Evolutionary conservation across 2,797 vertebrate genomes (phyloP), one percentile per base, ranked within the genome.

Genomic region (Ctenopoma multispine): DNA sequence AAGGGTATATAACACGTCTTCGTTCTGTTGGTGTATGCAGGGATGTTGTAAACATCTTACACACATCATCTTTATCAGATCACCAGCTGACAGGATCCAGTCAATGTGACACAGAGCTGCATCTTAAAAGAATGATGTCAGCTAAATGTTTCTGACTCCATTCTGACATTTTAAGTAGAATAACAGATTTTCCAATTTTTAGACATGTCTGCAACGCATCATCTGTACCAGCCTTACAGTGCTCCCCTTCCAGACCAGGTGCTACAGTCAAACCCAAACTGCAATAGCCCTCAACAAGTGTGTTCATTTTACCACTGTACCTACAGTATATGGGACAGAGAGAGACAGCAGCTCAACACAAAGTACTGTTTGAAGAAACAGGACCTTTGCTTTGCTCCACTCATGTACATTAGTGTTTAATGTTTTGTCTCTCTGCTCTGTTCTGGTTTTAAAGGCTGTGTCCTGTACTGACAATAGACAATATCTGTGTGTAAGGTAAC

Each of bases 251-350:
- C 18, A 41, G 7, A 70, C 67, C 91, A 86, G 92, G 91, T 93
- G 92, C 92, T 92, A 87, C 67, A 86, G 81, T 80, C 77, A 71
- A 87, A 88, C 59, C 43, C 47, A 69, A 79, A 49, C 73, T 80
- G 59, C 83, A 72, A 44, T 4, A 60, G 40, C 29, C 29, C 12
- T 47, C n/a, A 43, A 24, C 62, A 34, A 29, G 18, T 7, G 6
- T 23, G 27, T 29, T 29, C 27, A 34, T 34, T 34, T 34, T 34
- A 34, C 34, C 34, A 11, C 34, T 34, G 34, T 11, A 34, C 31
- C 31, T 34, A 34, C n/a, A 34, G 8, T 27, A 27, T 27, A 4
- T 8, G 10, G 34, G 34, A 77, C 21, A 68, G 82, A 81, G 82
- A 85, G 41, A 49, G 41, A 61, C 59, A 29, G 47, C 63, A 60